A percentile compares a stretch with the other conserved stretches of the same genome.
Conservation (phyloP, 2,113 vertebrate genomes). For the Lipophrys pholis region DNA sequence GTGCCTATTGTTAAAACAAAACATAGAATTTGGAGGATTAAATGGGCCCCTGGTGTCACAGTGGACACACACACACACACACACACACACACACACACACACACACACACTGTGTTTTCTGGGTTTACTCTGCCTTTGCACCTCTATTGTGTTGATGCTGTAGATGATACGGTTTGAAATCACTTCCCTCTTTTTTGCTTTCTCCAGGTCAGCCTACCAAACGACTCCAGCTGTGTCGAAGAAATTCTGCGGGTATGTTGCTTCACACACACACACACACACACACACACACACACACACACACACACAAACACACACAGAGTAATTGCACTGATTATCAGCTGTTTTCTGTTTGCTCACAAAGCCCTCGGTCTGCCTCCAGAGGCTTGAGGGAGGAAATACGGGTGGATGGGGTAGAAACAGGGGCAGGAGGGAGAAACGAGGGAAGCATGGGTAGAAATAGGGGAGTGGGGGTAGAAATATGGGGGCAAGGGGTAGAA, state of each 20-base stretch:
- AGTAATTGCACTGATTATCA: slow-evolving; percentile 68
- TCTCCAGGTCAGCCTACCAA: slow-evolving; percentile 92
- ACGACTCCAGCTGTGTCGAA: slow-evolving; percentile 96
- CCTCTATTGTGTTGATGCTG: slow-evolving; percentile 20
- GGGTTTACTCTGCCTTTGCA: background rate
- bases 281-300: background rate
- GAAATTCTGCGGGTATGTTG: slow-evolving; percentile 95
- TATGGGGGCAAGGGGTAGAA: too few species aligned
- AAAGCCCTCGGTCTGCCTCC: slow-evolving; percentile 49
- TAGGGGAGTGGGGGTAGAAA: too few species aligned
- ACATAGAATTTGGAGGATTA: background rate
- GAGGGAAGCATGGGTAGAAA: slow-evolving; percentile 14
- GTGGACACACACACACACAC: background rate
- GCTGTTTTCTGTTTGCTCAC: slow-evolving; percentile 70
- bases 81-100: too few species aligned
- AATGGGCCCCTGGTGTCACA: background rate
- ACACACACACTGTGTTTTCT: too few species aligned
- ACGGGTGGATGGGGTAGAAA: too few species aligned
- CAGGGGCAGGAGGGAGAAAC: slow-evolving; percentile 13
- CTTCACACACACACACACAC: slow-evolving; percentile 6
- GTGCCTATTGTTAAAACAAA: background rate
- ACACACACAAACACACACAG: background rate
- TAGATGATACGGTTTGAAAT: slow-evolving; percentile 30
- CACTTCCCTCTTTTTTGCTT: slow-evolving; percentile 55
- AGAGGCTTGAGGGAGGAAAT: slow-evolving; percentile 41